Evolutionary conservation across 2,113 vertebrate genomes (phyloP).

Genomic region (Pogona vitticeps): DNA sequence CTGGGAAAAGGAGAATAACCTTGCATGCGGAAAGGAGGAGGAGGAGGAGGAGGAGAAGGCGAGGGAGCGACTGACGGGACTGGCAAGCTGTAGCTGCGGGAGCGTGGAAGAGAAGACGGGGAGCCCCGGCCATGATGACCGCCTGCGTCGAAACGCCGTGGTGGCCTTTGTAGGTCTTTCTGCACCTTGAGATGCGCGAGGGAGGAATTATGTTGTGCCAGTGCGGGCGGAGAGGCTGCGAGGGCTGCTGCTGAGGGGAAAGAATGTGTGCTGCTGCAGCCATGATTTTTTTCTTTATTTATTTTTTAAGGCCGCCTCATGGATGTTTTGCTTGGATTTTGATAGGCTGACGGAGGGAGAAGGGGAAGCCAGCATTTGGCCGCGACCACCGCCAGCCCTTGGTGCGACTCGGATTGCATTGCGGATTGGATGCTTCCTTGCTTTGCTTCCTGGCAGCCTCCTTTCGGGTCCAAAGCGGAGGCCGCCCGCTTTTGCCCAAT

Average conservation of each 20-base stretch:
- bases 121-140: constrained; percentile 38
- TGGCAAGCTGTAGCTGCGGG: constrained; percentile 6
- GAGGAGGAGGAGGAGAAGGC: neutral
- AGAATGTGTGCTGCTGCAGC: constrained; percentile 43
- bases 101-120: constrained; percentile 35
- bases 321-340: constrained; percentile 62
- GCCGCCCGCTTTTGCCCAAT: constrained; percentile 56
- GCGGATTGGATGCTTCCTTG: constrained; percentile 65
- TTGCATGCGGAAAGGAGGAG: neutral
- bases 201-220: constrained; percentile 5
- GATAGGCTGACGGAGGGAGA: constrained; percentile 54
- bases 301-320: constrained; percentile 23
- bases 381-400: constrained; percentile 48
- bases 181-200: neutral
- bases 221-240: constrained; percentile 35
- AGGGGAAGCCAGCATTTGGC: constrained; percentile 54
- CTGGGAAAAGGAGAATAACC: neutral
- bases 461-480: constrained; percentile 62
- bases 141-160: constrained; percentile 10
- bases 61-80: neutral
- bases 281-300: constrained; percentile 18
- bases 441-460: constrained; percentile 58
- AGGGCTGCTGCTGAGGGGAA: constrained; percentile 21
- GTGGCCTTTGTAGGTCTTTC: constrained; percentile 2
- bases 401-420: constrained; percentile 74